Percentiles rank a stretch among this genome's conserved stretches.
Evolutionary conservation across 2,113 vertebrate genomes (phyloP).

Genomic region (Panthera leo): DNA sequence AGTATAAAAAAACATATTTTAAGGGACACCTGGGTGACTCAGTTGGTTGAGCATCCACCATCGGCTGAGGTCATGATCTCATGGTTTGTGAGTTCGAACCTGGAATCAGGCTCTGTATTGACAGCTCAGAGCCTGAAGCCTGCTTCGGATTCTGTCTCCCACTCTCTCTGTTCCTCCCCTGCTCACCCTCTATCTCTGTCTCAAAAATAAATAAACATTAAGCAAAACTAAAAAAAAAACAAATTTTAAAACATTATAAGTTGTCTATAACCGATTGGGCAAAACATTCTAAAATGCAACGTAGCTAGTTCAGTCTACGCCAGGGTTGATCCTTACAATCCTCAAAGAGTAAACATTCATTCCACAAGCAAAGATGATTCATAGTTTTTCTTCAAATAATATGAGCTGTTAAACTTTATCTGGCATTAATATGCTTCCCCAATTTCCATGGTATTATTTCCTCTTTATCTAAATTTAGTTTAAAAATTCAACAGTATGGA

Average conservation of each 20-base stretch:
- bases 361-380: not conserved
- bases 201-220: too few species aligned
- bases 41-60: too few species aligned
- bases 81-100: too few species aligned
- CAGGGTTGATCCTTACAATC: not conserved
- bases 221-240: not conserved
- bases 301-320: not conserved
- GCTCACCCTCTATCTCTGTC: too few species aligned
- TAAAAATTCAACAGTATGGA: not conserved
- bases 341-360: not conserved
- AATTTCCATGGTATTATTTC: not conserved
- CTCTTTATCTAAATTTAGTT: constrained; percentile 12
- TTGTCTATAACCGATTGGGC: not conserved
- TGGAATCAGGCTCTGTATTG: too few species aligned
- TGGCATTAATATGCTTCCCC: not conserved
- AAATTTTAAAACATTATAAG: not conserved
- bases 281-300: not conserved
- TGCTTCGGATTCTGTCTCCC: too few species aligned
- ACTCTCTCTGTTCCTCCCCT: too few species aligned
- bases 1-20: not conserved
- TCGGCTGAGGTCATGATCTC: too few species aligned
- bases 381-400: not conserved
- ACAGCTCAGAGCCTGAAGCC: too few species aligned
- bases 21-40: too few species aligned
- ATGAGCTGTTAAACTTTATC: constrained; percentile 2